Conservation (phyloP, 2,888 invertebrate genomes). For the Eilema caniola region DNA sequence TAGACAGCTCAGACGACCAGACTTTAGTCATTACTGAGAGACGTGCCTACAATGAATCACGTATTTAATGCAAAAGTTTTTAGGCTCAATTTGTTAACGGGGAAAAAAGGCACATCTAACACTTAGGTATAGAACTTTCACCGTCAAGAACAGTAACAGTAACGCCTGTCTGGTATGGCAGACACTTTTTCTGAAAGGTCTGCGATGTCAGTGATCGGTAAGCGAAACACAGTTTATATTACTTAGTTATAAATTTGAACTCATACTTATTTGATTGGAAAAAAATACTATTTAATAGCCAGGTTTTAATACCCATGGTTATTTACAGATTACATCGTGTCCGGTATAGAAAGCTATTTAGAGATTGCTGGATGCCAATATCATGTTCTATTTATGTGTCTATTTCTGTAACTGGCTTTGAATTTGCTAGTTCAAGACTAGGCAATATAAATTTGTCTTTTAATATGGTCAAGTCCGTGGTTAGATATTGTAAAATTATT, state of each 20-base stretch:
- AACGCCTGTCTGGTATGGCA: slow-evolving; percentile 37
- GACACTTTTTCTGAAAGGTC: slow-evolving; percentile 28
- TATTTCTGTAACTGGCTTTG: slow-evolving; percentile 14
- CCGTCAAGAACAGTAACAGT: slow-evolving; percentile 46
- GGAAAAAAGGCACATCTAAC: slow-evolving; percentile 38
- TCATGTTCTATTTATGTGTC: slow-evolving; percentile 30
- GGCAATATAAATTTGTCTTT: not conserved
- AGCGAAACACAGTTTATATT: slow-evolving; percentile 12
- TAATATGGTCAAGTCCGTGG: not conserved
- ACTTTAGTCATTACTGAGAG: slow-evolving; percentile 42
- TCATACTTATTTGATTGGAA: slow-evolving; percentile 40
- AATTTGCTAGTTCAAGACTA: not conserved
- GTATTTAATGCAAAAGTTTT: slow-evolving; percentile 19
- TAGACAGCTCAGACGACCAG: slow-evolving; percentile 68
- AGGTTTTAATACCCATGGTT: slow-evolving; percentile 48
- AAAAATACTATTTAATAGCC: slow-evolving; percentile 54
- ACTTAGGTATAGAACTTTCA: slow-evolving; percentile 50
- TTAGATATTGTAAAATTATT: not conserved
- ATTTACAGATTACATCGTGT: slow-evolving; percentile 56
- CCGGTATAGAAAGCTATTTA: slow-evolving; percentile 53
- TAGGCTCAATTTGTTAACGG: slow-evolving; percentile 30
- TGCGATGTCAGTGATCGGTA: slow-evolving; percentile 23
- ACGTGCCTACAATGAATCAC: slow-evolving; percentile 24
- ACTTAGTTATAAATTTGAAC: slow-evolving; percentile 23
- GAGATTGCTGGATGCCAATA: slow-evolving; percentile 31